Conservation (phyloP, 2,797 vertebrate genomes). For the Phyllotis vaccarum region DNA sequence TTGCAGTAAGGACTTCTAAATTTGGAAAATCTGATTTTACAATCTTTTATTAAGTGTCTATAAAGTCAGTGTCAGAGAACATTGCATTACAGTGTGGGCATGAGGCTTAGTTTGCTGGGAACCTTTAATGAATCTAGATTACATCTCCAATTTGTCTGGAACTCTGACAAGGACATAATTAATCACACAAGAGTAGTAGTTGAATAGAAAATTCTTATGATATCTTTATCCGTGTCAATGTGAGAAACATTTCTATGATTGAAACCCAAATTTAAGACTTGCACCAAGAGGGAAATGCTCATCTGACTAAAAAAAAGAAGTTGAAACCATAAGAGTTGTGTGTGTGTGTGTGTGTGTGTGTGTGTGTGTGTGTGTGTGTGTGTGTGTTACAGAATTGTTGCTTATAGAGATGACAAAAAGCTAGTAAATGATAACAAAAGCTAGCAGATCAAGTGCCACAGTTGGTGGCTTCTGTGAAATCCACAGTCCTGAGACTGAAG, state of each 20-base stretch:
- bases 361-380: too few species aligned
- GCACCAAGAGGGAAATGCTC: neutral
- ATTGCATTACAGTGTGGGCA: neutral
- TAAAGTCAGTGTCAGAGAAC: neutral
- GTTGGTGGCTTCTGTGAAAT: neutral
- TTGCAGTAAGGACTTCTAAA: neutral
- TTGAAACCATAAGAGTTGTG: too few species aligned
- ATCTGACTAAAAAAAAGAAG: neutral
- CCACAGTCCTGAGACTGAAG: neutral
- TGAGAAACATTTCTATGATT: neutral
- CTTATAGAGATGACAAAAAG: too few species aligned
- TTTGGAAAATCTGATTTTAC: neutral
- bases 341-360: too few species aligned
- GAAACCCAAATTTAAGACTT: neutral
- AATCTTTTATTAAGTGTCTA: neutral
- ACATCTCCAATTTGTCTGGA: neutral
- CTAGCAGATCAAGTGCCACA: neutral
- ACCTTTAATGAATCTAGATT: neutral
- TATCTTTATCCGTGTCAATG: neutral
- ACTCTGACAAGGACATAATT: neutral
- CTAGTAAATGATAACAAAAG: neutral
- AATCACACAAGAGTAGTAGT: neutral
- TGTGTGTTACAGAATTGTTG: too few species aligned
- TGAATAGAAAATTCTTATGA: neutral
- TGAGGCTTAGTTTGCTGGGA: neutral